These are phyloP conservation scores for Lophura swinhoii DNA, from an alignment of 2,797 vertebrate species.

Conservation along the genomic window DNA sequence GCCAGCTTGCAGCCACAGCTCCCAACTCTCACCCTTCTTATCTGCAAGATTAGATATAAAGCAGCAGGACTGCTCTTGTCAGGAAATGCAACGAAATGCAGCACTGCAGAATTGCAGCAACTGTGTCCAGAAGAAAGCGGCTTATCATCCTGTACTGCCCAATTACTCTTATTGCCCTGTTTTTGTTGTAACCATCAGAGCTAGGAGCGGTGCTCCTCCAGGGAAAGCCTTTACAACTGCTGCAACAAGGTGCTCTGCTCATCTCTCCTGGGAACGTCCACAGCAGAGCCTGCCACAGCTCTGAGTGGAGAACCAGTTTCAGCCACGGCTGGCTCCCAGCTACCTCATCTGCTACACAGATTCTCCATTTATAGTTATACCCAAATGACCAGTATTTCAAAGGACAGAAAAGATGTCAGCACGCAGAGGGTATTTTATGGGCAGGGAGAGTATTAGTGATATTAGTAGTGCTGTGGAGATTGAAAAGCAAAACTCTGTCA, in stretches of 20 bases:
- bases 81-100: not conserved
- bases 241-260: not conserved
- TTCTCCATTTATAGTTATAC: not conserved
- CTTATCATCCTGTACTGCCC: accelerated
- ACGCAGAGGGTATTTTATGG: not conserved
- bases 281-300: not conserved
- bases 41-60: not conserved
- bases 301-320: accelerated
- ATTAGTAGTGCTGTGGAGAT: not conserved
- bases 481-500: not conserved
- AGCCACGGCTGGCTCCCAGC: not conserved
- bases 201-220: not conserved
- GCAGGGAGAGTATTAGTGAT: too few species aligned
- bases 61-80: not conserved
- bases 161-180: accelerated
- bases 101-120: not conserved
- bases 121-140: not conserved
- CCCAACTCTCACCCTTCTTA: not conserved
- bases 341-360: not conserved
- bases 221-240: not conserved
- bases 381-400: not conserved
- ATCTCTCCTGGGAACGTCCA: not conserved
- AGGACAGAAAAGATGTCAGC: not conserved
- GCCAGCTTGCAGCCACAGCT: accelerated
- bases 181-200: not conserved